Percentiles rank a stretch among this genome's conserved stretches.
These are phyloP conservation scores for Amorpha juglandis DNA, from an alignment of 2,888 invertebrate genomes.

Conservation along the genomic window DNA sequence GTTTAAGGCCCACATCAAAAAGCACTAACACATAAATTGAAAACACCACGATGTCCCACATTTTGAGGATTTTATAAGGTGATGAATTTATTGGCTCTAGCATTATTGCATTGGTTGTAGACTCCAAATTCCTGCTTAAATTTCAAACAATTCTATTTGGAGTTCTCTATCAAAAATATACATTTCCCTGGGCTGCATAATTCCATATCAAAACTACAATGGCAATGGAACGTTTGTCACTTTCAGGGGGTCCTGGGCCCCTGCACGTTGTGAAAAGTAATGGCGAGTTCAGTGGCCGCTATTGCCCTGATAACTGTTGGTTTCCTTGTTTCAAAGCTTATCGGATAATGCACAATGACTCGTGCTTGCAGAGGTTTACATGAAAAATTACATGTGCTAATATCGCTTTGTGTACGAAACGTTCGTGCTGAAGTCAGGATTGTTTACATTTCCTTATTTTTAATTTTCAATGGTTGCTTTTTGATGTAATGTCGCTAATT, in stretches of 20 bases:
- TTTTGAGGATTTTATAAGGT: too few relatives aligned
- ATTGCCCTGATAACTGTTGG: slow-evolving; percentile 46
- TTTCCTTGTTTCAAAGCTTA: slow-evolving; percentile 48
- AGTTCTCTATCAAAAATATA: too few relatives aligned
- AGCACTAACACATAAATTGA: too few relatives aligned
- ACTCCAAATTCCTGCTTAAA: too few relatives aligned
- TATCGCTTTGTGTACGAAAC: slow-evolving; percentile 12
- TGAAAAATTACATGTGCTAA: slow-evolving; percentile 24
- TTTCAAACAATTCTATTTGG: too few relatives aligned
- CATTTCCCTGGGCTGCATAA: too few relatives aligned
- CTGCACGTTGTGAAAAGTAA: slow-evolving; percentile 8
- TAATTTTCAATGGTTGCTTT: background rate
- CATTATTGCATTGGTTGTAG: too few relatives aligned
- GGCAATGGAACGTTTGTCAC: background rate
- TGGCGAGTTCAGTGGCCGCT: slow-evolving; percentile 47
- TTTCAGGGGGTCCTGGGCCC: background rate
- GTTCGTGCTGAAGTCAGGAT: background rate
- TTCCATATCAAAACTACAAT: too few relatives aligned
- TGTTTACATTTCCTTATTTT: background rate
- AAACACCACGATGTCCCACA: too few relatives aligned
- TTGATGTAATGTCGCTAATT: background rate
- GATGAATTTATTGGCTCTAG: too few relatives aligned
- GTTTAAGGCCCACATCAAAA: too few relatives aligned
- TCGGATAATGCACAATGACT: slow-evolving; percentile 28
- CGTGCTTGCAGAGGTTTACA: slow-evolving; percentile 21